phyloP scores from a whole-genome alignment of 1,140 invertebrate species.

The Nomia melanderi region DNA sequence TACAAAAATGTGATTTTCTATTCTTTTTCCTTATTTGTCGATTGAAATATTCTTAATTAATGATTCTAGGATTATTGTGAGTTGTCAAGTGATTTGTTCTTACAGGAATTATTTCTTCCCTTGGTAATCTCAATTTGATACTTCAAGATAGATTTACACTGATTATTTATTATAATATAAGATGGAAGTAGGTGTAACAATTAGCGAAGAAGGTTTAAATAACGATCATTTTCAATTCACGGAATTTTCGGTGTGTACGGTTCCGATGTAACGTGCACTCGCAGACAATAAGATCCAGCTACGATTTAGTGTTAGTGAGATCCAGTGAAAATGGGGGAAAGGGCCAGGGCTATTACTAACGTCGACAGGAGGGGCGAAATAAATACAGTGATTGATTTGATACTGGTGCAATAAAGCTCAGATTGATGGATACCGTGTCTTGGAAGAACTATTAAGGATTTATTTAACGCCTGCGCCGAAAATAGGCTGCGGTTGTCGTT shows the following conservation, averaged over 20 bases:
- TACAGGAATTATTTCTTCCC: too few species aligned
- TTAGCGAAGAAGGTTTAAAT: too few species aligned
- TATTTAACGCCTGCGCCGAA: neutral
- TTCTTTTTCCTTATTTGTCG: too few species aligned
- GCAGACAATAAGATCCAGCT: neutral
- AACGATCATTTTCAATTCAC: neutral
- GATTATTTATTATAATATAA: too few species aligned
- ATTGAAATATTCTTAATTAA: too few species aligned
- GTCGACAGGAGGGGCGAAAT: neutral
- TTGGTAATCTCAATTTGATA: too few species aligned
- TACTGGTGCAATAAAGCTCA: neutral
- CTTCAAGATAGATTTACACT: too few species aligned
- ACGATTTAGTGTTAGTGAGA: neutral
- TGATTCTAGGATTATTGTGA: too few species aligned
- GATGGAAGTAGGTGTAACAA: too few species aligned
- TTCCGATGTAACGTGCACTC: neutral
- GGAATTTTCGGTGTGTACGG: neutral
- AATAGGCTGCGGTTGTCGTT: neutral
- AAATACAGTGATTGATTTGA: slow-evolving; percentile 3
- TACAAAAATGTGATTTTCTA: too few species aligned
- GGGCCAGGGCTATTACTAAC: neutral
- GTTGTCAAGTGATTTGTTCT: too few species aligned
- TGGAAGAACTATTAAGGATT: neutral
- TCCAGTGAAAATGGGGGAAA: neutral
- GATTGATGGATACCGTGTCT: slow-evolving; percentile 4